Percentiles rank a stretch among this genome's conserved stretches.
These are phyloP conservation scores for Scaptomyza parva DNA, from an alignment of 2,888 invertebrate genomes.

Conservation along the genomic window DNA sequence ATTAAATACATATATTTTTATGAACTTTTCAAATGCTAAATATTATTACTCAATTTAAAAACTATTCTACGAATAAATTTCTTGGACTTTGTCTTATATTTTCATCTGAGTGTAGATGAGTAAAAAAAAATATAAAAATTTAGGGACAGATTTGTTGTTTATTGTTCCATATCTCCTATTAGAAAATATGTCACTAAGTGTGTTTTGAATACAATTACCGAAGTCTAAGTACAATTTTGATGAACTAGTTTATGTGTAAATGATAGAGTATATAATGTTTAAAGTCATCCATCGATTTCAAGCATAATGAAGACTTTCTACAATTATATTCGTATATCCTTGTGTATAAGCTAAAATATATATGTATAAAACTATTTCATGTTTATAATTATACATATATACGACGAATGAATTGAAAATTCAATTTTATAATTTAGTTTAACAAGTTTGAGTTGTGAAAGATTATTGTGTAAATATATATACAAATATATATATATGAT, in stretches of 20 bases:
- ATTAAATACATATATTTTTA: no score
- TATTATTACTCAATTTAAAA: no score
- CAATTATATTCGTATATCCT: slow-evolving; percentile 18
- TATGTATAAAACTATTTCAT: slow-evolving; percentile 7
- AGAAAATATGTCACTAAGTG: slow-evolving; percentile 21
- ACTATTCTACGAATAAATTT: not conserved
- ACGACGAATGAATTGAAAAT: slow-evolving; percentile 17
- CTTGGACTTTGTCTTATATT: not conserved
- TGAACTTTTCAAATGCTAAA: no score
- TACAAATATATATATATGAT: slow-evolving; percentile 18
- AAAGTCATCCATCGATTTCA: slow-evolving; percentile 37
- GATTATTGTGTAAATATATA: slow-evolving; percentile 28
- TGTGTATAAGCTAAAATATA: slow-evolving; percentile 26
- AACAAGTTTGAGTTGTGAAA: slow-evolving; percentile 33
- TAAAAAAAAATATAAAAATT: not conserved
- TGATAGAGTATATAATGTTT: slow-evolving; percentile 5
- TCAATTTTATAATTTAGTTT: slow-evolving; percentile 10
- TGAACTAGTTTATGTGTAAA: slow-evolving; percentile 21
- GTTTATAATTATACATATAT: not conserved
- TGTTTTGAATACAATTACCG: slow-evolving; percentile 15
- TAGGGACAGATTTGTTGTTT: not conserved
- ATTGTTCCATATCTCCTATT: slow-evolving; percentile 35
- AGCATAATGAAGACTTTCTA: slow-evolving; percentile 59
- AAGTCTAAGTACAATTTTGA: slow-evolving; percentile 11
- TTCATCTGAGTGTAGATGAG: not conserved